phyloP scores from a whole-genome alignment of 1,140 invertebrate genomes.

The Atta colombica region DNA sequence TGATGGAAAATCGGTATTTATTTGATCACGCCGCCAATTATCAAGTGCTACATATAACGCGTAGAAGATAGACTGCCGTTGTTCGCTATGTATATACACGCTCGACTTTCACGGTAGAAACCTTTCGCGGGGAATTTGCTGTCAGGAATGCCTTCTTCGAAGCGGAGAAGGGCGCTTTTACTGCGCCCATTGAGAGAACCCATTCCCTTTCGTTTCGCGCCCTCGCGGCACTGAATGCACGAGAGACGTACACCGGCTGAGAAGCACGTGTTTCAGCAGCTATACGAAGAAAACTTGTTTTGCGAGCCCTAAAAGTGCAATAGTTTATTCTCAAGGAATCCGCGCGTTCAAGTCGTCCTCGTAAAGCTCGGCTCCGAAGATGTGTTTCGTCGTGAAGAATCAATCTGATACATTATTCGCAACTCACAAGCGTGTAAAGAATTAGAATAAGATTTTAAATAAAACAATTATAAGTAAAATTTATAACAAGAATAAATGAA shows the following conservation, averaged over 20 bases:
- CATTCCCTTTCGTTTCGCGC: conserved; percentile 43
- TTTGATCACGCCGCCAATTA: conserved; percentile 8
- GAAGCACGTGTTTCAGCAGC: conserved; percentile 6
- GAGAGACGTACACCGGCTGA: not conserved
- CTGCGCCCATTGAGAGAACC: conserved; percentile 4
- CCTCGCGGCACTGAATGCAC: not conserved
- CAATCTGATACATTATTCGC: not conserved
- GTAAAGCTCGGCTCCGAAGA: not conserved
- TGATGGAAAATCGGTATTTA: not conserved
- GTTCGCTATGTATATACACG: not conserved
- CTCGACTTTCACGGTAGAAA: conserved; percentile 6
- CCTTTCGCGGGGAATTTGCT: conserved; percentile 14
- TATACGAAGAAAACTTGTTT: conserved; percentile 49
- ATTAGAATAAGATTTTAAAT: not conserved
- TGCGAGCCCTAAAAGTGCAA: conserved; percentile 34
- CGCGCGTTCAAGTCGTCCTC: not conserved
- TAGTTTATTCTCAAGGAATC: conserved; percentile 14
- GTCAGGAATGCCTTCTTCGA: conserved; percentile 32
- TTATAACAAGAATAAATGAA: no score
- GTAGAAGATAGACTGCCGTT: conserved; percentile 22
- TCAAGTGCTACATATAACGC: not conserved
- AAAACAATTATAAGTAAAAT: no score
- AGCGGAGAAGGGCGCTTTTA: conserved; percentile 40
- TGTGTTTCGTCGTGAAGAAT: not conserved
- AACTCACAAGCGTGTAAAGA: not conserved